Percentiles rank a stretch among this genome's conserved stretches.
Evolutionary conservation across 1,140 invertebrate species (phyloP).

Genomic region (Drosophila leontia): DNA sequence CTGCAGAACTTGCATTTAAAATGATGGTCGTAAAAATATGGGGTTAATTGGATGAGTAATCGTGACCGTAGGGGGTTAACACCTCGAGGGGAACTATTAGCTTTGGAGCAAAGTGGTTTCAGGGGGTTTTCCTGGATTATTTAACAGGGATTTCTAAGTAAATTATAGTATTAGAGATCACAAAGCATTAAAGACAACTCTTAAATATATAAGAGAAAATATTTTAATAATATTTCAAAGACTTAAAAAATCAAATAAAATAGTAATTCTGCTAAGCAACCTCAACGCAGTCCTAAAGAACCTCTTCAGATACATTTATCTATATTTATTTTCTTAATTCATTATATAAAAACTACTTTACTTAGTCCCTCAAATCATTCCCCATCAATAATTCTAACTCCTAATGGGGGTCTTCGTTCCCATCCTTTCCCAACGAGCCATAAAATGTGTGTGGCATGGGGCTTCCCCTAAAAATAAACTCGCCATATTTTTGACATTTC

Average conservation of each 20-base stretch:
- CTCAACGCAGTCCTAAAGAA: neutral
- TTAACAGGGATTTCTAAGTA: neutral
- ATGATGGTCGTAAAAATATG: neutral
- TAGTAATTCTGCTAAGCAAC: neutral
- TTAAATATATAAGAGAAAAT: too few species aligned
- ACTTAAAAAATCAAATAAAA: too few species aligned
- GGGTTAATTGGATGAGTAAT: slow-evolving; percentile 28
- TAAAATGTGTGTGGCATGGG: slow-evolving; percentile 23
- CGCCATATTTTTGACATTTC: slow-evolving; percentile 59
- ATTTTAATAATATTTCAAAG: too few species aligned
- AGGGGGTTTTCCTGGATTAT: neutral
- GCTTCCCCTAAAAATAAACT: slow-evolving; percentile 45
- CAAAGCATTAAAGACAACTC: too few species aligned
- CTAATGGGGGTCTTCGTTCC: slow-evolving; percentile 16
- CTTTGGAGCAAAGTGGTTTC: neutral
- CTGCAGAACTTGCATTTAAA: slow-evolving; percentile 8
- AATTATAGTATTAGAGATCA: neutral
- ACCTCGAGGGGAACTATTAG: neutral
- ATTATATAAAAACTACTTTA: neutral
- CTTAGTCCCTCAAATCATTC: neutral
- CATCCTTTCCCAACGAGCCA: slow-evolving; percentile 7
- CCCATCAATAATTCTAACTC: neutral
- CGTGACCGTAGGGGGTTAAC: neutral
- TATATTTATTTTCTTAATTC: too few species aligned
- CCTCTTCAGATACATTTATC: neutral